phyloP scores from a whole-genome alignment of 2,888 invertebrate species.

The Dugesia japonica region DNA sequence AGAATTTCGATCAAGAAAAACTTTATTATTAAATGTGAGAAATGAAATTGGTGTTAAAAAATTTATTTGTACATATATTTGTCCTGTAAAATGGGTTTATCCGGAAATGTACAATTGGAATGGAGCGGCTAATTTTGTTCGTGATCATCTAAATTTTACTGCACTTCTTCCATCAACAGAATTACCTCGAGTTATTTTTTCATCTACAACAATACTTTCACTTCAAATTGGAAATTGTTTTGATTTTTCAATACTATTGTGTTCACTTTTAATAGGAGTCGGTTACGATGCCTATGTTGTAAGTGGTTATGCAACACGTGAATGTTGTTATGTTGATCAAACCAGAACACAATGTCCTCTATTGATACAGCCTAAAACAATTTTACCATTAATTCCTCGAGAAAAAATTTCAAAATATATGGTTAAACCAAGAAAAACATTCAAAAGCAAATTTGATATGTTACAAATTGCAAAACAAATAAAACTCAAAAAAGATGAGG shows the following conservation, averaged over 20 bases:
- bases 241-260: slow-evolving; percentile 66
- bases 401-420: slow-evolving; percentile 43
- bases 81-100: slow-evolving; percentile 62
- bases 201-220: slow-evolving; percentile 60
- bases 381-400: slow-evolving; percentile 38
- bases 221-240: slow-evolving; percentile 64
- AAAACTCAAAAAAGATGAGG: slow-evolving; percentile 40
- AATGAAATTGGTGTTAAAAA: slow-evolving; percentile 53
- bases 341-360: slow-evolving; percentile 45
- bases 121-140: slow-evolving; percentile 59
- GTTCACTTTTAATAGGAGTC: slow-evolving; percentile 64
- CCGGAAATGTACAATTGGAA: slow-evolving; percentile 59
- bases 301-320: slow-evolving; percentile 67
- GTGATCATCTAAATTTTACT: slow-evolving; percentile 63
- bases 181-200: slow-evolving; percentile 49
- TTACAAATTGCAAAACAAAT: slow-evolving; percentile 36
- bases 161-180: slow-evolving; percentile 52
- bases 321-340: slow-evolving; percentile 54
- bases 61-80: slow-evolving; percentile 69
- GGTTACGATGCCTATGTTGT: slow-evolving; percentile 73
- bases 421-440: slow-evolving; percentile 46
- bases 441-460: slow-evolving; percentile 44
- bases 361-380: slow-evolving; percentile 34
- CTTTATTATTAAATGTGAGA: background rate
- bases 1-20: background rate